These are phyloP conservation scores for Leptinotarsa undecemlineata DNA, from an alignment of 1,140 invertebrate genomes.

Conservation along the genomic window DNA sequence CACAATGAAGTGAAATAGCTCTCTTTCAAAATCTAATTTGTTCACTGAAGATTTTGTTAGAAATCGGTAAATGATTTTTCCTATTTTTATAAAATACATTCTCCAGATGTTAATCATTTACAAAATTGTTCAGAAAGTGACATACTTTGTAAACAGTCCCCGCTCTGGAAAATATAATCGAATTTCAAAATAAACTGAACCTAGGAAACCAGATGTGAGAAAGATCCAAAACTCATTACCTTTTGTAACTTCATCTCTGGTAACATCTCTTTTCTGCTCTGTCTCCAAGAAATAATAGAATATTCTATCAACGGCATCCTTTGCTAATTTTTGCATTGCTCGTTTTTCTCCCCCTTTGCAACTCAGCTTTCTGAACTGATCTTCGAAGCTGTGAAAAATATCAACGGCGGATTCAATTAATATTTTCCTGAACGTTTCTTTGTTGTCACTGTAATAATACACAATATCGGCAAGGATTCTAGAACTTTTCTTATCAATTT, in stretches of 20 bases:
- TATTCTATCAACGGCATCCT: constrained; percentile 31
- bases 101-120: too few relatives aligned
- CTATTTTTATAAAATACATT: too few relatives aligned
- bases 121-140: too few relatives aligned
- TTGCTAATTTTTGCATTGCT: constrained; percentile 37
- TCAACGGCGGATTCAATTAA: constrained; percentile 26
- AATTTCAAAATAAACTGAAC: too few relatives aligned
- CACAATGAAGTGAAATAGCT: too few relatives aligned
- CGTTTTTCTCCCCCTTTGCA: constrained; percentile 29
- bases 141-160: too few relatives aligned
- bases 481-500: constrained; percentile 31
- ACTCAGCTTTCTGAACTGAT: constrained; percentile 28
- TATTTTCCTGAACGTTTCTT: constrained; percentile 17
- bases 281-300: constrained; percentile 25
- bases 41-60: too few relatives aligned
- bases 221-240: background rate
- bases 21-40: too few relatives aligned
- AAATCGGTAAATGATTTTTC: too few relatives aligned
- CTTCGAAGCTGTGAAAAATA: constrained; percentile 30
- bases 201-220: too few relatives aligned
- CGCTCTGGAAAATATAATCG: too few relatives aligned
- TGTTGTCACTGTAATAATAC: constrained; percentile 32
- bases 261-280: constrained; percentile 9
- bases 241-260: constrained; percentile 26
- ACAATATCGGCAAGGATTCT: constrained; percentile 25